Base-by-base conservation (phyloP, 2,113 vertebrate genomes). In the Chlorodrepanis virens region DNA sequence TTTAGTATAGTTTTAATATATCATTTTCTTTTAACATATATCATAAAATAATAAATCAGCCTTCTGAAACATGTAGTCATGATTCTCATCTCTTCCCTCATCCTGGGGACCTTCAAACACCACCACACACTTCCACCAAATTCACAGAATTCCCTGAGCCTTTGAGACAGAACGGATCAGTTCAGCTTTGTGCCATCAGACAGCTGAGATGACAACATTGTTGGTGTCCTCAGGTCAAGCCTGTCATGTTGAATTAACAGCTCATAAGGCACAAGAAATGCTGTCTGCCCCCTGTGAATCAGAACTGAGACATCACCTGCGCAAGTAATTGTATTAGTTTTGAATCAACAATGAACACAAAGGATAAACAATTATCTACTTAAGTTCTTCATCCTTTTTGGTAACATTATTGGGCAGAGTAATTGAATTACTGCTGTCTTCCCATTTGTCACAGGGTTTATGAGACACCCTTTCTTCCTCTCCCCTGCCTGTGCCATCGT, bases 281-380 rank as follows among this genome's bases (percentile, higher is more conserved):
- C 87, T 49, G 23, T 25, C 83, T n/a, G 53, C 81, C 53, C 65
- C 13, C 63, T 14, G 61, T 78, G 95, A 60, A 94, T 94, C 83
- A 93, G 88, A 87, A 40, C 86, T n/a, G 87, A 93, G 90, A 61
- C 84, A 96, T 96, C 95, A 95, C 96, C 94, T 95, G 88, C 91
- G 57, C 78, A 57, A 77, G 68, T 96, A 96, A 95, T 96, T 93
- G 37, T 4, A 52, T 95, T 96, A 91, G 69, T 84, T 97, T 84
- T 64, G 82, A 97, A 90, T 87, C 89, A 89, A 40, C 85, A 83
- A 93, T 78, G 87, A 72, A 83, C 91, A 88, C 85, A 94, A 94
- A 89, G 89, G 69, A 89, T 12, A 75, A 68, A 67, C 89, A 94
- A 90, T 95, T 96, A 96, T 83, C 93, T 93, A 20, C 52, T 96